Evolutionary conservation across 2,797 vertebrate species (phyloP).

Genomic region (Amblyraja radiata): DNA sequence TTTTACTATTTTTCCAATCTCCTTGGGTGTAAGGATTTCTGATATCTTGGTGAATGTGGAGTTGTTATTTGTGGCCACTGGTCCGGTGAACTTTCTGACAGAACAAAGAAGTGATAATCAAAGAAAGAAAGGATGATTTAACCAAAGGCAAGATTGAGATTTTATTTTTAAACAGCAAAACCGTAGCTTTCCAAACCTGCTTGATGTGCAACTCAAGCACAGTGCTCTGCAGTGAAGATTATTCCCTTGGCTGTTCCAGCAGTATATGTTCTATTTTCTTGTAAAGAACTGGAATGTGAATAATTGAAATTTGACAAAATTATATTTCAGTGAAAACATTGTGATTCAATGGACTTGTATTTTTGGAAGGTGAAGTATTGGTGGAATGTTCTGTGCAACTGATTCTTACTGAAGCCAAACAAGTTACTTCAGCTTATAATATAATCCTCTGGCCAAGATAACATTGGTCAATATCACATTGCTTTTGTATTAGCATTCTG

Average conservation of each 20-base stretch:
- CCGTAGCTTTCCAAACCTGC: neutral
- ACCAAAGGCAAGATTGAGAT: neutral
- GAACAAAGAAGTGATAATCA: neutral
- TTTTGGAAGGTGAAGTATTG: neutral
- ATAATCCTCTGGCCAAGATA: neutral
- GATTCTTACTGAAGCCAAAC: neutral
- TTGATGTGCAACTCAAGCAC: neutral
- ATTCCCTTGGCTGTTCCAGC: neutral
- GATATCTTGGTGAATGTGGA: neutral
- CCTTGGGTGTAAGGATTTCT: neutral
- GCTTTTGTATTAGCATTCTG: neutral
- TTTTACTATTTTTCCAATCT: neutral
- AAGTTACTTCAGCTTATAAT: neutral
- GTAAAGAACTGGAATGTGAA: conserved; percentile 2
- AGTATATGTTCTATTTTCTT: neutral
- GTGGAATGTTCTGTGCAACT: neutral
- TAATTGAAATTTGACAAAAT: neutral
- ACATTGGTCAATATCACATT: neutral
- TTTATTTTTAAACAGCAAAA: neutral
- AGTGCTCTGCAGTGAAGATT: neutral
- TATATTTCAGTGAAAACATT: neutral
- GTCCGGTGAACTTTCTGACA: neutral
- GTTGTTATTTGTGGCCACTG: neutral
- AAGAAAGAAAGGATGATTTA: neutral
- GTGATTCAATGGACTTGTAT: too few relatives aligned